Evolutionary conservation across 2,113 vertebrate genomes (phyloP).

Genomic region (Upupa epops): DNA sequence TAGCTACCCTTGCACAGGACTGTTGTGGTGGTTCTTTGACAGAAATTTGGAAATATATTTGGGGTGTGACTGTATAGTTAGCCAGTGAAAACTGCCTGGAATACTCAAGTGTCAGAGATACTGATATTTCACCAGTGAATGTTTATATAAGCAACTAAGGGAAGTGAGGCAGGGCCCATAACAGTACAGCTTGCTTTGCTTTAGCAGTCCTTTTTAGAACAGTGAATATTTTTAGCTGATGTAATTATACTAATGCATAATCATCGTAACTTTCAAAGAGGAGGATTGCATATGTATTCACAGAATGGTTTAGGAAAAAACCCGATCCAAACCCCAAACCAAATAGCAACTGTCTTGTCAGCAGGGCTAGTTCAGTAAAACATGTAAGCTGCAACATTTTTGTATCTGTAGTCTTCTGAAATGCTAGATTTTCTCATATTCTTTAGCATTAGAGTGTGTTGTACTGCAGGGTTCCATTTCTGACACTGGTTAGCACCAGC

Average conservation of each 20-base stretch:
- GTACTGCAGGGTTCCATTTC: neutral
- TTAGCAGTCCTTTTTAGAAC: neutral
- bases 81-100: constrained; percentile 11
- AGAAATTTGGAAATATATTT: neutral
- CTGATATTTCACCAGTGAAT: neutral
- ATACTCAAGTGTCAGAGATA: neutral
- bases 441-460: neutral
- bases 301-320: neutral
- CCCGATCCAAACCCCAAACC: neutral
- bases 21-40: neutral
- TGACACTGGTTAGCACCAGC: neutral
- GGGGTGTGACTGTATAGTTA: neutral
- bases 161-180: neutral
- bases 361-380: neutral
- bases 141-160: neutral
- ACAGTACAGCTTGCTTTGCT: constrained; percentile 10
- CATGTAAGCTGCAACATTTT: neutral
- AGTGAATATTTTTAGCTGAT: neutral
- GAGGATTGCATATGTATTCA: neutral
- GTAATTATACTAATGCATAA: constrained; percentile 23
- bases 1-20: neutral
- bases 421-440: neutral
- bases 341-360: neutral
- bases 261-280: constrained; percentile 12
- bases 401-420: neutral